Evolutionary conservation across 1,140 invertebrate genomes (phyloP), one percentile per base, ranked within the genome.

Genomic region (Drosophila sproati): DNA sequence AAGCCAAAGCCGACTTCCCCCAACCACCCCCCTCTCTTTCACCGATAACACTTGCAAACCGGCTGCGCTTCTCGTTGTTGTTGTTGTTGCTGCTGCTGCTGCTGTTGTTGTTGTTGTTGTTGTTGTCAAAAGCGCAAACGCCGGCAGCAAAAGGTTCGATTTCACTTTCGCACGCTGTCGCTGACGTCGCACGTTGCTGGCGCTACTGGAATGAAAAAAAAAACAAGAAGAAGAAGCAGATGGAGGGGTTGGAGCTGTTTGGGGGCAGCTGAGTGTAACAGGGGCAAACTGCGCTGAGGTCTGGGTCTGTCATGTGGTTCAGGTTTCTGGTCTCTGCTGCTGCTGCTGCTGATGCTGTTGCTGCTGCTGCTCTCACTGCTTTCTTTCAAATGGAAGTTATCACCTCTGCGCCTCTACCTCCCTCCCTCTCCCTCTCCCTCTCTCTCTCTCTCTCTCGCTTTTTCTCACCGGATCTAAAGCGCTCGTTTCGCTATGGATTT

Each of bases 91-190:
- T 73, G 80, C 51, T 76, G 63, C 6, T 70, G 55, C n/a, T 43
- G 57, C 5, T 54, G 48, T 20, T 56, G 77, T 6, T 73, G 45
- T 41, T 73, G 43, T 35, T 83, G 66, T 62, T 73, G 76, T 12
- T 72, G 70, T 35, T 76, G 73, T 67, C 45, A 76, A 86, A 87
- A 77, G 78, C 82, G 59, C 82, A 87, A 86, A 87, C 77, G 83
- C 83, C 83, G 83, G 83, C 83, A 87, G 83, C 83, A 79, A 87
- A 87, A 83, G 83, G 83, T 85, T 89, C 85, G 85, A 89, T 88
- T 88, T 88, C 85, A 89, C 85, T 88, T 88, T 88, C 85, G 85
- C 85, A 88, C 85, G 85, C 77, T 88, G 71, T 88, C 85, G 66
- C 77, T 73, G 73, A 73, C 73, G 73, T 76, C 69, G 73, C 47